Evolutionary conservation across 1,140 invertebrate species (phyloP).

Genomic region (Melipona quadrifasciata): DNA sequence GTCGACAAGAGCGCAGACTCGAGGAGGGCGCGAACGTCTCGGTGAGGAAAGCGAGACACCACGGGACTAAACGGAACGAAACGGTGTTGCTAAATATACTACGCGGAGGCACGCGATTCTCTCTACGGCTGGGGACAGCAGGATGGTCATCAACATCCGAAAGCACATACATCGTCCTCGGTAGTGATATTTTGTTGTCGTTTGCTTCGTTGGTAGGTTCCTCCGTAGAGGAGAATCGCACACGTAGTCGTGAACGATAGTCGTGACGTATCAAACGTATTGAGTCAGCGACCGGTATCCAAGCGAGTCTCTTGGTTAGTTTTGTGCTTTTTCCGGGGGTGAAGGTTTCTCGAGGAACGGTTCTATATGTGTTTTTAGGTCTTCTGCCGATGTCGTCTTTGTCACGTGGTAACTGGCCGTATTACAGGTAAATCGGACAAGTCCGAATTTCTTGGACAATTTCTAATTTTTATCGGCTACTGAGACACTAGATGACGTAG

Average conservation of each 20-base stretch:
- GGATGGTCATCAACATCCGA: constrained; percentile 42
- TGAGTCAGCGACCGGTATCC: neutral
- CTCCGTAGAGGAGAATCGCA: neutral
- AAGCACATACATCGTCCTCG: constrained; percentile 1
- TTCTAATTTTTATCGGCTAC: neutral
- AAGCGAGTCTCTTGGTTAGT: neutral
- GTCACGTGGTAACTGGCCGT: constrained; percentile 22
- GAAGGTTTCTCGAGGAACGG: neutral
- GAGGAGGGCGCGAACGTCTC: constrained; percentile 38
- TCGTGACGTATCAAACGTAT: neutral
- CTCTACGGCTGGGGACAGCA: constrained; percentile 26
- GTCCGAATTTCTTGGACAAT: neutral
- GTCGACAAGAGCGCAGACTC: constrained; percentile 64
- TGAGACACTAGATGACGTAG: neutral
- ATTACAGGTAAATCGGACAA: constrained; percentile 23
- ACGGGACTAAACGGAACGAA: constrained; percentile 47
- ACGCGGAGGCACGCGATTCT: constrained; percentile 67
- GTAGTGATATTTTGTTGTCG: constrained; percentile 4
- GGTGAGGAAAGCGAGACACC: constrained; percentile 25
- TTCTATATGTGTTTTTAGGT: constrained; percentile 7
- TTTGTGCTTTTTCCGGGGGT: neutral
- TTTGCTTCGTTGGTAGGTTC: neutral
- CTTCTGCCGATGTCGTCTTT: constrained; percentile 23
- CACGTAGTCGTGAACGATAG: neutral
- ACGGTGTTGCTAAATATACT: constrained; percentile 72